phyloP scores from a whole-genome alignment of 2,797 vertebrate species.

The Semaprochilodus insignis region DNA sequence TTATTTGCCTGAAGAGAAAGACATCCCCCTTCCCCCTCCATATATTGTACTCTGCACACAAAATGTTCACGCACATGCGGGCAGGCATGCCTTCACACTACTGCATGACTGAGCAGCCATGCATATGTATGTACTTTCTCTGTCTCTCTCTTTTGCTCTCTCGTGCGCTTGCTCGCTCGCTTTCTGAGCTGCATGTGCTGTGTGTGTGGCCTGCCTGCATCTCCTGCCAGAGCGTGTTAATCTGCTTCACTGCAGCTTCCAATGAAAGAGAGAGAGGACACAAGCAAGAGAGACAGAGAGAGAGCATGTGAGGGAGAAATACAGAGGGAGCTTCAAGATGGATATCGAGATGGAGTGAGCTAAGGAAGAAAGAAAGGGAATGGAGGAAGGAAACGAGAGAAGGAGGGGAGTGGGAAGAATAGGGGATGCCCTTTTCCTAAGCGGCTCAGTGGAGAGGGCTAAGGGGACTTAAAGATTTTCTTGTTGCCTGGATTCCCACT shows the following conservation, averaged over 20 bases:
- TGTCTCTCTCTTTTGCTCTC: slow-evolving; percentile 26
- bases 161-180: slow-evolving; percentile 10
- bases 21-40: not conserved
- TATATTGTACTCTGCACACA: slow-evolving; percentile 26
- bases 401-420: slow-evolving; percentile 8
- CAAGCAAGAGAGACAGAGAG: slow-evolving; percentile 62
- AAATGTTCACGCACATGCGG: slow-evolving; percentile 39
- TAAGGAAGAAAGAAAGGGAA: slow-evolving; percentile 22
- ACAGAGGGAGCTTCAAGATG: slow-evolving; percentile 32
- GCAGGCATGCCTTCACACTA: slow-evolving; percentile 72
- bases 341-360: slow-evolving; percentile 53
- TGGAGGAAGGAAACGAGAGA: slow-evolving; percentile 6
- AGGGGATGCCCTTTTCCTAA: slow-evolving; percentile 65
- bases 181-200: slow-evolving; percentile 67
- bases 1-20: slow-evolving; percentile 10
- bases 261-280: slow-evolving; percentile 65
- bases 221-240: slow-evolving; percentile 82
- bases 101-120: slow-evolving; percentile 67
- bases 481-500: slow-evolving; percentile 46
- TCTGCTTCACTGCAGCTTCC: slow-evolving; percentile 82
- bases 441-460: slow-evolving; percentile 60
- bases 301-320: slow-evolving; percentile 9
- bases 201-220: slow-evolving; percentile 70
- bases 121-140: slow-evolving; percentile 66
- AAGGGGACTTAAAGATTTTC: slow-evolving; percentile 55